phyloP scores from a whole-genome alignment of 2,113 vertebrate genomes.

The Meriones unguiculatus region DNA sequence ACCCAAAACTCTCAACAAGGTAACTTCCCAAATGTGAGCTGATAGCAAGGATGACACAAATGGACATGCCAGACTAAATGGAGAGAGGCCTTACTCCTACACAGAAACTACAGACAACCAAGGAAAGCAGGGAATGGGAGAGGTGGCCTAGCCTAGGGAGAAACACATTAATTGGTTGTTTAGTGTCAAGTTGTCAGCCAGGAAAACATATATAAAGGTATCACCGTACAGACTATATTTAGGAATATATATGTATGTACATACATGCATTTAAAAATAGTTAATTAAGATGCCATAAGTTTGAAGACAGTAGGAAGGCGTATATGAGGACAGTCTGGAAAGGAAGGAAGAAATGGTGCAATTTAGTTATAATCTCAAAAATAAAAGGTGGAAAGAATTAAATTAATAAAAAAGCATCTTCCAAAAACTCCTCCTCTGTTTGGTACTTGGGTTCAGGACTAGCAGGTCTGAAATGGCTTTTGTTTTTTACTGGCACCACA shows the following conservation, averaged over 20 bases:
- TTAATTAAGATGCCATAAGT: neutral
- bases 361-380: neutral
- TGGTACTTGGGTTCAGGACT: no score
- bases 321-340: neutral
- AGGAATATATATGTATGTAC: neutral
- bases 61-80: no score
- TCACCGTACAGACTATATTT: neutral
- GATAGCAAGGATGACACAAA: neutral
- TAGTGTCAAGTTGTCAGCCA: neutral
- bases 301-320: neutral
- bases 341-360: neutral
- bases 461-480: no score
- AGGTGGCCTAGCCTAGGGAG: no score
- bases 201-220: neutral
- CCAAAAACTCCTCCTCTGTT: no score
- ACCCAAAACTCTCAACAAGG: neutral
- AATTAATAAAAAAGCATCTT: neutral
- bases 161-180: neutral
- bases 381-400: neutral
- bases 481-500: no score
- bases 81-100: neutral
- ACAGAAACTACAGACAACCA: neutral
- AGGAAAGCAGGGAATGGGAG: neutral
- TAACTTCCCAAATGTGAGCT: neutral
- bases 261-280: neutral